These are phyloP conservation scores for Caenorhabditis sp. DNA, from an alignment of 2,888 invertebrate genomes.

Conservation along the genomic window DNA sequence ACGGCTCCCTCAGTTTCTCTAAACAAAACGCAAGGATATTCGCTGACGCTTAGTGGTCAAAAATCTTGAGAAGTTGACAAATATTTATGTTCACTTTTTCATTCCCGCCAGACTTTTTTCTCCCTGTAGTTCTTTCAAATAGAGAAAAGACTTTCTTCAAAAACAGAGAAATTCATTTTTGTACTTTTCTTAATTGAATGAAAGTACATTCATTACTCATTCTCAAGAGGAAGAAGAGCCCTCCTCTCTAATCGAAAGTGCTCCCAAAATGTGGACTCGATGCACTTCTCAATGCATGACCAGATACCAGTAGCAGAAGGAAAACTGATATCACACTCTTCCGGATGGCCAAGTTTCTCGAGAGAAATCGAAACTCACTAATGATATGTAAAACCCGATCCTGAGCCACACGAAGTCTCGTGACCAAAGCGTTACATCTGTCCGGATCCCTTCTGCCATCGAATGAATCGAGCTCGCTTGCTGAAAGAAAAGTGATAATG, in stretches of 20 bases:
- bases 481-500: conserved; percentile 53
- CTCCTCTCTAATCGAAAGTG: conserved; percentile 6
- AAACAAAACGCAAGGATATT: conserved; percentile 28
- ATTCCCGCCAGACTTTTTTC: conserved; percentile 24
- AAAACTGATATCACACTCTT: background rate
- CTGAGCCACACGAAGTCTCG: conserved; percentile 94
- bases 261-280: conserved; percentile 18
- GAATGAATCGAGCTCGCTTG: conserved; percentile 96
- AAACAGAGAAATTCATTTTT: conserved; percentile 12
- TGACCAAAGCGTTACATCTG: conserved; percentile 95
- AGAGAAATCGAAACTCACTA: conserved; percentile 72
- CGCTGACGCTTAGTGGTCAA: conserved; percentile 56
- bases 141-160: conserved; percentile 8
- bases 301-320: background rate
- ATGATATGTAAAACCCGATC: conserved; percentile 83
- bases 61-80: conserved; percentile 58
- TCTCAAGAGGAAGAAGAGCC: conserved; percentile 12
- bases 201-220: conserved; percentile 49
- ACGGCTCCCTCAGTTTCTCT: conserved; percentile 12
- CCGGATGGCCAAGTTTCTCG: background rate
- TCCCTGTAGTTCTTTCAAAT: conserved; percentile 13
- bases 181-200: conserved; percentile 17
- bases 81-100: conserved; percentile 55
- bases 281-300: conserved; percentile 7
- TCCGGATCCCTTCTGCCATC: conserved; percentile 98